Evolutionary conservation across 2,797 vertebrate species (phyloP).

Genomic region (Platyrinchus mystaceus): DNA sequence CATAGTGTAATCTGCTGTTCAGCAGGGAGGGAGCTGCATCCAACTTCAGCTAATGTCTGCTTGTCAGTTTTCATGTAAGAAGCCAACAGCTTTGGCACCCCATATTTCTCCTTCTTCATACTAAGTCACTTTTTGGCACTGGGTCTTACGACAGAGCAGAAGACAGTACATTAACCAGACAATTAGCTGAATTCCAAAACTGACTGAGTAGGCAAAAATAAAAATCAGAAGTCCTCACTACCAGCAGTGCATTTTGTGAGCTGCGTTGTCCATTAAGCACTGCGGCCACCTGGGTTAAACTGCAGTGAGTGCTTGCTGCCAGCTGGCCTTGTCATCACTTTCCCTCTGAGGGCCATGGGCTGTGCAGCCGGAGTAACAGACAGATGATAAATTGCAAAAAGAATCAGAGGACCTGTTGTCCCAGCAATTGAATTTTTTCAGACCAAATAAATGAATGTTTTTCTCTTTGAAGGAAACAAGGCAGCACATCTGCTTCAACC

Average conservation of each 20-base stretch:
- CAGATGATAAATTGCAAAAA: slow-evolving; percentile 36
- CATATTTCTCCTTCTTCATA: not conserved
- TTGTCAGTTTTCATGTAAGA: not conserved
- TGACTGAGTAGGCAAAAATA: slow-evolving; percentile 4
- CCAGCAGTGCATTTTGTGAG: not conserved
- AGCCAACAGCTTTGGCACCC: slow-evolving; percentile 9
- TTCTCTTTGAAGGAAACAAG: slow-evolving; percentile 43
- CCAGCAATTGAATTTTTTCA: slow-evolving; percentile 44
- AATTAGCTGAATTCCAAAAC: slow-evolving; percentile 16
- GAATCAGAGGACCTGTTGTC: slow-evolving; percentile 57
- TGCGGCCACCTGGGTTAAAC: slow-evolving; percentile 45
- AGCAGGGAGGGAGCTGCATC: slow-evolving; percentile 8
- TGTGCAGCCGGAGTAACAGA: not conserved
- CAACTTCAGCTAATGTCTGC: slow-evolving; percentile 6
- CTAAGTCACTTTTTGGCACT: slow-evolving; percentile 40
- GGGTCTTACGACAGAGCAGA: not conserved
- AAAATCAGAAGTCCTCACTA: slow-evolving; percentile 12
- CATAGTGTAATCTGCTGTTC: not conserved
- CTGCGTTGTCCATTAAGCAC: slow-evolving; percentile 18
- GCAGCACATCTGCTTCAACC: slow-evolving; percentile 48
- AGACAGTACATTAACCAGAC: slow-evolving; percentile 14
- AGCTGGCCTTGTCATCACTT: slow-evolving; percentile 64
- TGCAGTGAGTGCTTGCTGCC: not conserved
- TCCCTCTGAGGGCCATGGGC: not conserved
- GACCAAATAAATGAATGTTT: slow-evolving; percentile 8